Conservation (phyloP, 1,140 invertebrate species). For the Hylaeus volcanicus region DNA sequence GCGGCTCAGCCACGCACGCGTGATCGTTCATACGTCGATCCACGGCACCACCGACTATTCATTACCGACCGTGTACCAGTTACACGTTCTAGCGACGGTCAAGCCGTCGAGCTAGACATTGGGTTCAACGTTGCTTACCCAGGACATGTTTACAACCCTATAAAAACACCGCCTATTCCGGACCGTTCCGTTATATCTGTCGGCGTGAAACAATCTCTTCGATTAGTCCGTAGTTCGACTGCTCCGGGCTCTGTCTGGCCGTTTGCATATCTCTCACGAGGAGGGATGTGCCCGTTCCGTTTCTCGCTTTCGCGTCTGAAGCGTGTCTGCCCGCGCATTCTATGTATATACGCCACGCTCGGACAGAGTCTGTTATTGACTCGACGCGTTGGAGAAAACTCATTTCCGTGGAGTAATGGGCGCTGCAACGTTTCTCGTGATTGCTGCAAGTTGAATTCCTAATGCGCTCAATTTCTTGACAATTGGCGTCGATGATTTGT, state of each 20-base stretch:
- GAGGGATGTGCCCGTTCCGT: not conserved
- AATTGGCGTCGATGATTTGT: too few species aligned
- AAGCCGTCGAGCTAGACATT: slow-evolving; percentile 6
- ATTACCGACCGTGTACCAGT: slow-evolving; percentile 45
- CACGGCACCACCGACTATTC: slow-evolving; percentile 42
- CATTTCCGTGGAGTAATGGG: not conserved
- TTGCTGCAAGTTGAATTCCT: not conserved
- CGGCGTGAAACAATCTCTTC: slow-evolving; percentile 28
- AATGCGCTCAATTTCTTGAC: not conserved
- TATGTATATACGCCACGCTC: not conserved
- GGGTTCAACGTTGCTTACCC: slow-evolving; percentile 51
- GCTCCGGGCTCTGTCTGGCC: not conserved
- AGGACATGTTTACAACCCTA: slow-evolving; percentile 43
- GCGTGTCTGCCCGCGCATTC: not conserved
- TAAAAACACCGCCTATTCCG: slow-evolving; percentile 34
- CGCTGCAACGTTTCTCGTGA: not conserved
- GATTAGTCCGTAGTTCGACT: slow-evolving; percentile 43
- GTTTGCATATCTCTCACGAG: slow-evolving; percentile 8
- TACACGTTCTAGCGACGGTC: slow-evolving; percentile 29
- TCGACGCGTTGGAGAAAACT: not conserved
- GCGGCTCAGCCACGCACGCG: not conserved
- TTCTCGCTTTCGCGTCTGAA: not conserved
- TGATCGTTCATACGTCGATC: slow-evolving; percentile 49
- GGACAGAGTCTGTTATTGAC: slow-evolving; percentile 25
- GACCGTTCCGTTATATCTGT: slow-evolving; percentile 36